Evolutionary conservation across 2,113 vertebrate genomes (phyloP), one percentile per base, ranked within the genome.

Genomic region (Gulo gulo): DNA sequence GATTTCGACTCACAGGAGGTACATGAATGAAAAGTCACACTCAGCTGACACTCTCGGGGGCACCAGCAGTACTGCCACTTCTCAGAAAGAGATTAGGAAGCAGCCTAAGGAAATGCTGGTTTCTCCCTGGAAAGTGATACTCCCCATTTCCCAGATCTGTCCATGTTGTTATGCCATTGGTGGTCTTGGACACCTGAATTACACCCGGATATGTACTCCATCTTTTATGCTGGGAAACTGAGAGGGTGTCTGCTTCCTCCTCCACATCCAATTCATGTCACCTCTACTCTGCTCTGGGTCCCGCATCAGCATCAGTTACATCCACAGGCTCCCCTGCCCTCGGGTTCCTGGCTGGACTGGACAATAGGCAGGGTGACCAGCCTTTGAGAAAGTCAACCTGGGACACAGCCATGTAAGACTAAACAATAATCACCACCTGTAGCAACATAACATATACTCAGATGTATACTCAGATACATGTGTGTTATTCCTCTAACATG

Each of bases 81-180:
- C 36, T 93, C 55, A 8, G 36, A 21, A 42, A 47, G 82, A 80
- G n/a, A n/a, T 31, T 69, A n/a, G 15, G 29, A 63, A 76, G 26
- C 39, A 39, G 1, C 59, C 36, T 21, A n/a, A 76, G 88, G 36
- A 55, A 81, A 29, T 26, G 1, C n/a, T 69, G n/a, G 16, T 13
- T 85, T 34, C 6, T 82, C 24, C 7, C 0, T 4, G 29, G 87
- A n/a, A 61, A 50, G 6, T 11, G 16, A 11, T 15, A 2, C 1
- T 0, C 21, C 18, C 6, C 10, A 8, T 29, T 31, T 36, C 55
- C 45, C 10, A 10, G 85, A 1, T 14, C 11, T 61, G 29, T 42
- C 6, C 4, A 0, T 0, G 29, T 4, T 14, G n/a, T n/a, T 9
- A 1, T 18, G 57, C 23, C 6, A 1, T 2, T 47, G 23, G 42